These are phyloP conservation scores for Amphipyra berbera DNA, from an alignment of 2,888 invertebrate genomes.

Conservation along the genomic window DNA sequence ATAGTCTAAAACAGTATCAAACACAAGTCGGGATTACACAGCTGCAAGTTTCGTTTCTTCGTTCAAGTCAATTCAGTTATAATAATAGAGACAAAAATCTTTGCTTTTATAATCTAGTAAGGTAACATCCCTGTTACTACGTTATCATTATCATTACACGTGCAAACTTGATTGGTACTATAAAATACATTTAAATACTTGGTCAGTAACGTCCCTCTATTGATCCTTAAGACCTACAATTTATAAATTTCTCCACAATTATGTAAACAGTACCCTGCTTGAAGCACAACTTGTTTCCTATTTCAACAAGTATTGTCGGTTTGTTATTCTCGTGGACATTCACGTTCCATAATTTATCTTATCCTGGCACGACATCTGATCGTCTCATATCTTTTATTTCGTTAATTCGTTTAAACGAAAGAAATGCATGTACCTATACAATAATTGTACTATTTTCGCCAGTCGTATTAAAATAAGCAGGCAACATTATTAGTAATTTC, in stretches of 20 bases:
- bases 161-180: too few species aligned
- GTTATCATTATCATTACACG: too few species aligned
- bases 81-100: too few species aligned
- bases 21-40: neutral
- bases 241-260: conserved; percentile 23
- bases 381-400: too few species aligned
- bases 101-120: too few species aligned
- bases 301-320: conserved; percentile 59
- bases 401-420: too few species aligned
- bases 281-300: conserved; percentile 54
- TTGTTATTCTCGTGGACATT: conserved; percentile 14
- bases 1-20: neutral
- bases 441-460: too few species aligned
- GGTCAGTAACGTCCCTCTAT: conserved; percentile 21
- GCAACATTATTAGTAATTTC: too few species aligned
- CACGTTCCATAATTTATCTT: conserved; percentile 6
- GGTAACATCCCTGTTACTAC: too few species aligned
- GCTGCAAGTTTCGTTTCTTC: too few species aligned
- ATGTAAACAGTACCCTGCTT: conserved; percentile 62
- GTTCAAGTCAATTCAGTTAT: neutral
- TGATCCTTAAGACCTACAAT: conserved; percentile 17
- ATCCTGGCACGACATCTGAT: conserved; percentile 5
- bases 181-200: conserved; percentile 23
- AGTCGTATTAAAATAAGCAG: too few species aligned
- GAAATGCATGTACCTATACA: too few species aligned